Percentiles rank a stretch among this genome's conserved stretches.
These are phyloP conservation scores for Spea bombifrons DNA, from an alignment of 2,113 vertebrate genomes.

Conservation along the genomic window DNA sequence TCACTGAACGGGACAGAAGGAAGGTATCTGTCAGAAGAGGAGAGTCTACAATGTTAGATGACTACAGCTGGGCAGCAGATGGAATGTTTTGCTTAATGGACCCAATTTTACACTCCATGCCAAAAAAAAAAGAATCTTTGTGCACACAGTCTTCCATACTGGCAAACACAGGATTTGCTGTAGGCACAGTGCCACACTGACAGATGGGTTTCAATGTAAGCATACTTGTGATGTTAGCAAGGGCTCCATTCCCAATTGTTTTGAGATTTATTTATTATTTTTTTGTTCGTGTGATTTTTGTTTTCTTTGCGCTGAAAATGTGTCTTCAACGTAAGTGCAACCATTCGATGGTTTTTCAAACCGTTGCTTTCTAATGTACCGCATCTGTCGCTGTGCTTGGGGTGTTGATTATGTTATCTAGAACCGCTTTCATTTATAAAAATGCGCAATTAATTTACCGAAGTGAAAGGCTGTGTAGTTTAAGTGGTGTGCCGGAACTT, in stretches of 20 bases:
- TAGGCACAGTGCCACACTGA: constrained; percentile 24
- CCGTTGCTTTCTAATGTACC: no score
- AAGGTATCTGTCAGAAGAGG: constrained; percentile 23
- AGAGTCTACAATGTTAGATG: constrained; percentile 11
- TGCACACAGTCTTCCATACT: constrained; percentile 13
- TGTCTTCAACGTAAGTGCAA: not conserved
- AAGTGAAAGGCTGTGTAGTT: no score
- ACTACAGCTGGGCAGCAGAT: constrained; percentile 37
- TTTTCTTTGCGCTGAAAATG: not conserved
- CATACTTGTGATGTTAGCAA: not conserved
- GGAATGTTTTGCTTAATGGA: constrained; percentile 36
- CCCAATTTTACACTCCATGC: constrained; percentile 2
- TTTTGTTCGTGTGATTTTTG: not conserved
- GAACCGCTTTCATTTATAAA: no score
- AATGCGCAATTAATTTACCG: no score
- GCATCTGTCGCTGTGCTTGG: no score
- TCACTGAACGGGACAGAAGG: constrained; percentile 19
- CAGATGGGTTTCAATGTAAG: constrained; percentile 31
- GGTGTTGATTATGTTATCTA: no score
- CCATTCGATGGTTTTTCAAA: no score
- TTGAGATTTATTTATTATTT: not conserved
- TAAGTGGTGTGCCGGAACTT: no score
- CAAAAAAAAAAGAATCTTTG: constrained; percentile 31
- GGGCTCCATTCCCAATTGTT: not conserved
- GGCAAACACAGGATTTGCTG: constrained; percentile 20